phyloP scores from a whole-genome alignment of 2,797 vertebrate genomes.

The Mallotus villosus region DNA sequence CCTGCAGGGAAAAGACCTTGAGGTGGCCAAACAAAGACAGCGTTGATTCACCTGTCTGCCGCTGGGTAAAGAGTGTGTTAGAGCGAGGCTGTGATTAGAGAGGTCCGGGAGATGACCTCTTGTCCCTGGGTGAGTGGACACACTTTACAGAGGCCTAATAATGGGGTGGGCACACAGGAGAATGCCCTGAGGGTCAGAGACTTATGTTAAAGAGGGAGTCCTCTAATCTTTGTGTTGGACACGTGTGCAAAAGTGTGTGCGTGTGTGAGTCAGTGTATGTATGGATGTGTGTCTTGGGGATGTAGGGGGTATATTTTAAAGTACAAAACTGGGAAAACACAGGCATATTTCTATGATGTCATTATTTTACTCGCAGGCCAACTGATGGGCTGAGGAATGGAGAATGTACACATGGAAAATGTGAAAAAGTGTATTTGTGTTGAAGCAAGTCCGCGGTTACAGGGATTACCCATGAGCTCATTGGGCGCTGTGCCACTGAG shows the following conservation, averaged over 20 bases:
- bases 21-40: conserved; percentile 64
- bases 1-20: conserved; percentile 30
- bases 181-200: conserved; percentile 45
- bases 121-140: conserved; percentile 62
- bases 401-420: background rate
- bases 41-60: conserved; percentile 69
- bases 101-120: conserved; percentile 53
- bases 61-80: conserved; percentile 14
- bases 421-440: background rate
- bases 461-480: conserved; percentile 45
- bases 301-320: background rate
- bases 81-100: conserved; percentile 57
- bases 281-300: background rate
- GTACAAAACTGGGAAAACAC: background rate
- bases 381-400: conserved; percentile 19
- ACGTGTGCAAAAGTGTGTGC: conserved; percentile 13
- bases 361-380: background rate
- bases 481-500: conserved; percentile 42
- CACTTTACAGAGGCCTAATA: conserved; percentile 66
- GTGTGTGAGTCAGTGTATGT: conserved; percentile 12
- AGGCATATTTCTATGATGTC: background rate
- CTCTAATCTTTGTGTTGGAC: conserved; percentile 51
- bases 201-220: conserved; percentile 44
- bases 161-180: conserved; percentile 41
- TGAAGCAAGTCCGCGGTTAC: background rate